phyloP scores from a whole-genome alignment of 2,888 invertebrate genomes.

The Bombyx huttoni region DNA sequence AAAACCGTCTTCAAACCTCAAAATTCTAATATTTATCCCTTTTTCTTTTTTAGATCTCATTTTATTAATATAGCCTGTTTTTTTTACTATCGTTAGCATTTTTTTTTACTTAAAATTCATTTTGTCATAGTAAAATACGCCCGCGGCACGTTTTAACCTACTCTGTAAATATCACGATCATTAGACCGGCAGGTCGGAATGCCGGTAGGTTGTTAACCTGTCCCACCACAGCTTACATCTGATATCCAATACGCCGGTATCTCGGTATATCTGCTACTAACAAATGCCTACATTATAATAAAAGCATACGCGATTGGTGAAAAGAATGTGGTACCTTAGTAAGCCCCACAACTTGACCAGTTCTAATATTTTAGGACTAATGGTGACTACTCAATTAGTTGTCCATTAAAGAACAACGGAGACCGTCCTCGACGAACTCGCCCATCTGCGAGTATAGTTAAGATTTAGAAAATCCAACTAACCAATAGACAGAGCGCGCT shows the following conservation, averaged over 20 bases:
- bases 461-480: no score
- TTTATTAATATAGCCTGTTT: no score
- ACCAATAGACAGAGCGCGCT: no score
- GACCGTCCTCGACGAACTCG: no score
- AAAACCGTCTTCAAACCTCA: no score
- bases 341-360: slow-evolving; percentile 11
- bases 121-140: neutral
- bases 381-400: neutral
- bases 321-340: slow-evolving; percentile 18
- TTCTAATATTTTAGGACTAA: neutral
- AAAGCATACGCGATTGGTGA: slow-evolving; percentile 32
- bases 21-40: no score
- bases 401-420: no score
- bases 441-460: no score
- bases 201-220: slow-evolving; percentile 57
- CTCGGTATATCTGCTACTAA: slow-evolving; percentile 50
- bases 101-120: no score
- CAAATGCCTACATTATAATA: slow-evolving; percentile 44
- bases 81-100: no score
- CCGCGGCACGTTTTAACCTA: neutral
- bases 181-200: slow-evolving; percentile 48
- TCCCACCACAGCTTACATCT: slow-evolving; percentile 51
- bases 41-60: no score
- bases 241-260: slow-evolving; percentile 55
- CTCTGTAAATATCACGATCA: slow-evolving; percentile 43